Evolutionary conservation across 2,113 vertebrate species (phyloP), one percentile per base, ranked within the genome.

Genomic region (Aphelocoma coerulescens): DNA sequence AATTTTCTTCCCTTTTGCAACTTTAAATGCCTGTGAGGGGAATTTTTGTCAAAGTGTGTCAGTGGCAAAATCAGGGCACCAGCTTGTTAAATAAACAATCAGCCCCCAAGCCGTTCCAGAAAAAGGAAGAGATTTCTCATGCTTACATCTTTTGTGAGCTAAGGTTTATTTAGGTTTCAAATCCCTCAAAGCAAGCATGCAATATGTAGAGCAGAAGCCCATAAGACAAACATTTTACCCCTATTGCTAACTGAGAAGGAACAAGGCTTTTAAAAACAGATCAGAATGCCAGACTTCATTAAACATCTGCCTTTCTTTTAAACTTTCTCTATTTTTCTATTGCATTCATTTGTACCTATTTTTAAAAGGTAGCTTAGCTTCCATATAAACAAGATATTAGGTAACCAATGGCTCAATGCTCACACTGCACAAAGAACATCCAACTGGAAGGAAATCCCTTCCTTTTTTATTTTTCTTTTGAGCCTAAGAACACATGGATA

Each of bases 21-120:
- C 39, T 88, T 93, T 10, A 41, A 87, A 94, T 51, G 79, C 37
- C 83, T 62, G 28, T 39, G 35, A 92, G 26, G 32, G 33, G 48
- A 73, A 73, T 75, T 96, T 92, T 84, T 88, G 48, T 68, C 39
- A 17, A 85, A 94, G 63, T 37, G n/a, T 94, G 85, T 89, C 73
- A 86, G 74, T 93, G 73, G 88, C 69, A 92, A 96, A 96, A 93
- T 79, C 83, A 85, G 86, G 80, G 76, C 88, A 92, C 37, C 49
- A 75, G 58, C 58, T 89, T 96, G 65, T 93, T 95, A 95, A 95
- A 93, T 93, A 96, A 93, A 91, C 88, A 87, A 95, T 83, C 72
- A 91, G 59, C 44, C 88, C 30, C n/a, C 49, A 84, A 96, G 83
- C 76, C 1, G 0, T 74, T 86, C 78, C 78, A 91, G 75, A 85